Percentiles rank a stretch among this genome's conserved stretches.
phyloP scores from a whole-genome alignment of 2,888 invertebrate species.

The Coelinius sp. region DNA sequence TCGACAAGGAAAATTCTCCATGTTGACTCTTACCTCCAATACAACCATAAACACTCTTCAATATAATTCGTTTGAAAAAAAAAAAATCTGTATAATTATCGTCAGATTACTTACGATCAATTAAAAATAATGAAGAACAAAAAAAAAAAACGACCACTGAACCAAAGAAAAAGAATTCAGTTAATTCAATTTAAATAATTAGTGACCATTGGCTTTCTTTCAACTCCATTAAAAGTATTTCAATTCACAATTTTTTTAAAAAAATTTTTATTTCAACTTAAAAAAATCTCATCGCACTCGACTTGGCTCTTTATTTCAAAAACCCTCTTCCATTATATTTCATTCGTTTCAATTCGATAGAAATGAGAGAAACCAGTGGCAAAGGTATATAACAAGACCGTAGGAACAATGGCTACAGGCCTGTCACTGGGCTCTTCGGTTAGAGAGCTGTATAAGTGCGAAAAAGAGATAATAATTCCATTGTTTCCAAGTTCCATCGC shows the following conservation, averaged over 20 bases:
- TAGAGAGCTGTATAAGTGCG: constrained; percentile 34
- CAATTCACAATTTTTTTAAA: background rate
- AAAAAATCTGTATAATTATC: background rate
- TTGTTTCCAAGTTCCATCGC: constrained; percentile 29
- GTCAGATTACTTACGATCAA: background rate
- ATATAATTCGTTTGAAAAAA: background rate
- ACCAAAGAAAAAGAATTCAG: background rate
- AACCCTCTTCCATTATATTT: background rate
- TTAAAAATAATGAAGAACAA: background rate
- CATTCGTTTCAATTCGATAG: constrained; percentile 28
- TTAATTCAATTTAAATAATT: background rate
- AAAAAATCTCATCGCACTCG: background rate
- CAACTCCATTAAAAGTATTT: background rate
- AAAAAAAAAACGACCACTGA: too few relatives aligned
- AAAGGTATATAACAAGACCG: background rate
- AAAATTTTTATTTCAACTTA: background rate
- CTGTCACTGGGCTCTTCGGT: constrained; percentile 24
- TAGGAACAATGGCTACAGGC: constrained; percentile 30
- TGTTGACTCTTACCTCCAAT: background rate
- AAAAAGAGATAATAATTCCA: constrained; percentile 43
- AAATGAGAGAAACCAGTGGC: constrained; percentile 2
- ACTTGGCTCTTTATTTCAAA: background rate
- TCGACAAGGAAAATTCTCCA: constrained; percentile 13
- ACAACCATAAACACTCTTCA: background rate
- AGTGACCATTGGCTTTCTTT: background rate